Conservation (phyloP, 2,113 vertebrate genomes). For the Nannobrachium achirus region DNA sequence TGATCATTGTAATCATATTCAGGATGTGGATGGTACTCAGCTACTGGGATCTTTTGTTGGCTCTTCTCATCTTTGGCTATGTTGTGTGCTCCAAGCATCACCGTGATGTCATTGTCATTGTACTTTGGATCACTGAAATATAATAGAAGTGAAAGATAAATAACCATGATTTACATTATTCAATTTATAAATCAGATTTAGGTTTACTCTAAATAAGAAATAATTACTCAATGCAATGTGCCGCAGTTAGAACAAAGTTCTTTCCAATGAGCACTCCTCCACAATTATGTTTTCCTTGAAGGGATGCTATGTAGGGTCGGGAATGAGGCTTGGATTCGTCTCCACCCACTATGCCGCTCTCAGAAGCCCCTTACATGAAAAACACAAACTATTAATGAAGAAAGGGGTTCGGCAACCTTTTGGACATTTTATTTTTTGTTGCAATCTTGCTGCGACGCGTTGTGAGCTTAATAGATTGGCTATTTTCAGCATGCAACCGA, state of each 20-base stretch:
- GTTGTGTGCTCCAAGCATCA: conserved; percentile 74
- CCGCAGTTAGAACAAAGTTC: conserved; percentile 71
- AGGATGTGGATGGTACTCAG: conserved; percentile 35
- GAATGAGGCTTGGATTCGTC: conserved; percentile 75
- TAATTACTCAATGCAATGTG: conserved; percentile 55
- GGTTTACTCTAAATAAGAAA: too few species aligned
- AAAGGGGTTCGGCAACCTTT: too few species aligned
- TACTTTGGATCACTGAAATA: background rate
- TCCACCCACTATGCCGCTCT: conserved; percentile 80
- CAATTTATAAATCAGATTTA: too few species aligned
- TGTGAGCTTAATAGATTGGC: too few species aligned
- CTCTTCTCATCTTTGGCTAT: conserved; percentile 48
- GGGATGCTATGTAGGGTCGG: conserved; percentile 83
- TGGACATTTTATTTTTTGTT: too few species aligned
- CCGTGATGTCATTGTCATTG: conserved; percentile 12
- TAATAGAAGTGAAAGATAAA: background rate
- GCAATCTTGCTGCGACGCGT: too few species aligned
- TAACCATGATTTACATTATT: too few species aligned
- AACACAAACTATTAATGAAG: too few species aligned
- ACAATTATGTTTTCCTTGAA: conserved; percentile 54
- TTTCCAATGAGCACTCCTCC: conserved; percentile 71
- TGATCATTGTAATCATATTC: conserved; percentile 2
- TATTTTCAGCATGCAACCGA: too few species aligned
- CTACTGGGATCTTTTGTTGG: conserved; percentile 64
- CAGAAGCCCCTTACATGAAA: conserved; percentile 61